Conservation (phyloP, 2,113 vertebrate genomes). For the Neomonachus schauinslandi region DNA sequence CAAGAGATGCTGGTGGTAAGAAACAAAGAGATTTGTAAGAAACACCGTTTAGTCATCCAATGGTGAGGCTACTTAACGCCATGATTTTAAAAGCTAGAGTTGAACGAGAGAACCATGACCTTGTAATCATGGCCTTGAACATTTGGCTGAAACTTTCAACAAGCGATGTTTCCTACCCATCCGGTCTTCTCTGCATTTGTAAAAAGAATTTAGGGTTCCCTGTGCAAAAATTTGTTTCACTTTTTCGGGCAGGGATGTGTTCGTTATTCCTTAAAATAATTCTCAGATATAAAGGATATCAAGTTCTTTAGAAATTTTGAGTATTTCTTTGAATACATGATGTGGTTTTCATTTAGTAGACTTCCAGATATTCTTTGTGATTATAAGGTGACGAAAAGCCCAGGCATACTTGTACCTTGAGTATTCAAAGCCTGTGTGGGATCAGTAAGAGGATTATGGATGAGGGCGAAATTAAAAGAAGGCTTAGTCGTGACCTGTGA, state of each 20-base stretch:
- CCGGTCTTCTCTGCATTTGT: not conserved
- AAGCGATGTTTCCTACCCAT: not conserved
- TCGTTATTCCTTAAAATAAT: constrained; percentile 39
- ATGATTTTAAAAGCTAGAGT: not conserved
- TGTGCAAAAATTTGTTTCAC: not conserved
- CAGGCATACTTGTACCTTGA: constrained; percentile 48
- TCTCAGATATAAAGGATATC: constrained; percentile 2
- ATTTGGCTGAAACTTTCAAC: not conserved
- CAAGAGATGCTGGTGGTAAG: not conserved
- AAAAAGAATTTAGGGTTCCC: not conserved
- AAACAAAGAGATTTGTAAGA: not conserved
- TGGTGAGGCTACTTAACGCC: not conserved
- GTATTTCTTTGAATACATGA: constrained; percentile 49
- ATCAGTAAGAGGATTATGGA: constrained; percentile 78
- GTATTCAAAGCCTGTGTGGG: constrained; percentile 47
- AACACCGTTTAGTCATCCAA: not conserved
- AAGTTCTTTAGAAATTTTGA: constrained; percentile 54
- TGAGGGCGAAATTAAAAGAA: constrained; percentile 69
- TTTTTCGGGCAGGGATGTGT: not conserved
- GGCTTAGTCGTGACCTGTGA: constrained; percentile 63
- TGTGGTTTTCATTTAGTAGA: constrained; percentile 40
- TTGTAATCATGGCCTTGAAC: not conserved
- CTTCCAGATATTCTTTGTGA: constrained; percentile 60
- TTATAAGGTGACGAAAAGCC: constrained; percentile 76
- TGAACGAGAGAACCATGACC: not conserved